Percentiles rank a stretch among this genome's conserved stretches.
Conservation (phyloP, 2,888 invertebrate genomes). For the Ischnura elegans region DNA sequence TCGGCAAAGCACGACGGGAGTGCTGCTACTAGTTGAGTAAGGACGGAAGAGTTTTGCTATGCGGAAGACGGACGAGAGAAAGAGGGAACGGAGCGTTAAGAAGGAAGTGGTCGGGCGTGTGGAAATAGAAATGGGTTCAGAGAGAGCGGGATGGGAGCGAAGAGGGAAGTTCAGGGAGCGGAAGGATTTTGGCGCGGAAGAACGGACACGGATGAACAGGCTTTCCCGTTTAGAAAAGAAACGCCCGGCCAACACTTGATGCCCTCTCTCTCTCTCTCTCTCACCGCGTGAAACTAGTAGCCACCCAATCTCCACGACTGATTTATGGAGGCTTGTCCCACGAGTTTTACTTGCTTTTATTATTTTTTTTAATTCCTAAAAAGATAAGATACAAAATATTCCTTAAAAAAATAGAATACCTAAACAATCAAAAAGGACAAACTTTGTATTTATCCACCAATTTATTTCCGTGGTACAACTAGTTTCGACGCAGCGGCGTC, state of each 20-base stretch:
- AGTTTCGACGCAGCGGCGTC: too few relatives aligned
- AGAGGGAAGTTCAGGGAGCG: background rate
- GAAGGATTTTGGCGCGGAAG: too few relatives aligned
- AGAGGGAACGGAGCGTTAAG: background rate
- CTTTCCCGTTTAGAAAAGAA: background rate
- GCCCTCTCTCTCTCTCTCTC: too few relatives aligned
- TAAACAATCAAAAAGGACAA: too few relatives aligned
- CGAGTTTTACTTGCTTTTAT: too few relatives aligned
- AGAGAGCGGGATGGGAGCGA: background rate
- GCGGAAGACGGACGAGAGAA: background rate
- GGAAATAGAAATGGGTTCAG: background rate
- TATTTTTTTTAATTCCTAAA: too few relatives aligned
- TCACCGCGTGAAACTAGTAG: background rate
- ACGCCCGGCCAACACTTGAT: background rate
- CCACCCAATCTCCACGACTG: conserved; percentile 12
- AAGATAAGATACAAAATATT: too few relatives aligned
- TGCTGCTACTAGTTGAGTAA: too few relatives aligned
- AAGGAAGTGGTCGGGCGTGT: conserved; percentile 5
- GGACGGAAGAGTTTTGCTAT: background rate
- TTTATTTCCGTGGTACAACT: too few relatives aligned
- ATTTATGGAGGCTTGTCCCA: background rate
- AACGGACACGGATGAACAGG: background rate
- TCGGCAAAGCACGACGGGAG: background rate
- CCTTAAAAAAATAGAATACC: too few relatives aligned
- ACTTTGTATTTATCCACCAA: too few relatives aligned